These are phyloP conservation scores for Eueides isabella DNA, from an alignment of 1,140 invertebrate genomes.

Conservation along the genomic window DNA sequence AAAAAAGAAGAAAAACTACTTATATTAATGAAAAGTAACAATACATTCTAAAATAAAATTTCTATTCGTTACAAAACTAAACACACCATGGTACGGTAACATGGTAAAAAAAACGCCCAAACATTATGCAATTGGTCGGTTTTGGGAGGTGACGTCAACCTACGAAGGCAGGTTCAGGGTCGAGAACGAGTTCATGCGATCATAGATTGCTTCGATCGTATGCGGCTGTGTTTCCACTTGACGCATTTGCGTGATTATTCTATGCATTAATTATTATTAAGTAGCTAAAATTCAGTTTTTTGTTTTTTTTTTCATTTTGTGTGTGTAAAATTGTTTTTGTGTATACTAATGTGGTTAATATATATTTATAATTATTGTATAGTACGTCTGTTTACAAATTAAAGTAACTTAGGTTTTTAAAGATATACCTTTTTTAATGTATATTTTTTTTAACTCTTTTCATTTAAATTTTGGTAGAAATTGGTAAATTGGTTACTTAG, in stretches of 20 bases:
- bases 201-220: constrained; percentile 35
- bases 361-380: too few species aligned
- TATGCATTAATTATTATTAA: constrained; percentile 3
- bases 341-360: background rate
- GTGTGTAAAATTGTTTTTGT: background rate
- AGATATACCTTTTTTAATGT: too few species aligned
- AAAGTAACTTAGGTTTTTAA: too few species aligned
- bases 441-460: too few species aligned
- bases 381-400: too few species aligned
- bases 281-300: background rate
- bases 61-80: background rate
- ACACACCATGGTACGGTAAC: background rate
- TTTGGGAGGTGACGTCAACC: constrained; percentile 58
- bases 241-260: constrained; percentile 13
- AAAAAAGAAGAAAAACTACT: too few species aligned
- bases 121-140: constrained; percentile 66
- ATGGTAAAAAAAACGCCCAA: constrained; percentile 39
- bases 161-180: constrained; percentile 58
- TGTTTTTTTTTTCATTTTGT: background rate
- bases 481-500: too few species aligned
- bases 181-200: constrained; percentile 53
- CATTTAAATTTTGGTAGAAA: too few species aligned
- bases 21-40: too few species aligned
- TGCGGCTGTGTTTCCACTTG: constrained; percentile 16
- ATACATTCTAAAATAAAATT: background rate